Percentiles rank a stretch among this genome's conserved stretches.
phyloP scores from a whole-genome alignment of 2,888 invertebrate genomes.

The Ephialtes manifestator region DNA sequence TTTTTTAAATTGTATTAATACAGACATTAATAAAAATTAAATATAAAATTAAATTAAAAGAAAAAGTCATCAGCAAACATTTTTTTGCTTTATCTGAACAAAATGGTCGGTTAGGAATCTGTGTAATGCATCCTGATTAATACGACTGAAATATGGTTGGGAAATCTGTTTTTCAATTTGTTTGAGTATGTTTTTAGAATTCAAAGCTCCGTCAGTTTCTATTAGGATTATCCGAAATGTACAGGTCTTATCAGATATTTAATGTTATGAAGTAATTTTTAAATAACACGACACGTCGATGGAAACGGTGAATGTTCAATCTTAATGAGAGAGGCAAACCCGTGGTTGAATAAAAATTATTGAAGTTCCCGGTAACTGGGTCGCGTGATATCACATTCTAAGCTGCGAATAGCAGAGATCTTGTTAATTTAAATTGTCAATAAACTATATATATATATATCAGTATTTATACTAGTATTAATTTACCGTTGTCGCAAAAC shows the following conservation, averaged over 20 bases:
- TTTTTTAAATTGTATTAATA: no score
- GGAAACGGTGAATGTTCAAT: constrained; percentile 20
- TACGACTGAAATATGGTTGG: not conserved
- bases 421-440: constrained; percentile 61
- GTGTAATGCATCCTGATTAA: not conserved
- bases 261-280: constrained; percentile 30
- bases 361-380: constrained; percentile 61
- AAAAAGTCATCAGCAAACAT: no score
- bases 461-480: constrained; percentile 41
- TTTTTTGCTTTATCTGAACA: no score
- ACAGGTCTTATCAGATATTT: constrained; percentile 46
- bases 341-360: constrained; percentile 68
- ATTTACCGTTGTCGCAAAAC: constrained; percentile 34
- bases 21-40: no score
- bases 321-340: constrained; percentile 62
- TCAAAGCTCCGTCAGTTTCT: constrained; percentile 55
- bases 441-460: constrained; percentile 55
- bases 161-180: not conserved
- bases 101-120: no score
- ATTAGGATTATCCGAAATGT: constrained; percentile 50
- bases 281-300: constrained; percentile 12
- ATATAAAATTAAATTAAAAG: no score
- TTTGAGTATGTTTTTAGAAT: constrained; percentile 13
- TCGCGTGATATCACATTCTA: constrained; percentile 74
- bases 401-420: constrained; percentile 72